phyloP scores from a whole-genome alignment of 2,113 vertebrate species.

The Rhineura floridana region DNA sequence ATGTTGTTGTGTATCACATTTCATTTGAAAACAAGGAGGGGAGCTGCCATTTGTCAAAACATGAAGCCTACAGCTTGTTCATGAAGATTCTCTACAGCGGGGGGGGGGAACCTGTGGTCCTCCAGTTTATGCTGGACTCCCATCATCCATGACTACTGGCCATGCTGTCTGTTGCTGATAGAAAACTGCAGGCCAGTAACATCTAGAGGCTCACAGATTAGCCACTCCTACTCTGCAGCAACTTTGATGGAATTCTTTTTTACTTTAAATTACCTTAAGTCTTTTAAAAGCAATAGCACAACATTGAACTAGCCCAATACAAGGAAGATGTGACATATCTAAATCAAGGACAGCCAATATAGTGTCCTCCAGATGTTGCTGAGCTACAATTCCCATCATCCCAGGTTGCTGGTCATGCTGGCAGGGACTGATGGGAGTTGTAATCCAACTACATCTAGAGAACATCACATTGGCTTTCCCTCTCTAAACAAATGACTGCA shows the following conservation, averaged over 20 bases:
- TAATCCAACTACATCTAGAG: neutral
- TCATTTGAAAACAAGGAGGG: conserved; percentile 53
- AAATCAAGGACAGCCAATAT: neutral
- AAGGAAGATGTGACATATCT: neutral
- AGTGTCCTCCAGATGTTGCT: neutral
- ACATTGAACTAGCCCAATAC: neutral
- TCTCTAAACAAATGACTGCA: neutral
- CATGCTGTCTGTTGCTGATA: neutral
- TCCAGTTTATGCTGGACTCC: neutral
- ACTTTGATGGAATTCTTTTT: neutral
- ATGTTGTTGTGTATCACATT: conserved; percentile 49
- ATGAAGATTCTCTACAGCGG: neutral
- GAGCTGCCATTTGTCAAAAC: neutral
- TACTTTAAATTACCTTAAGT: neutral
- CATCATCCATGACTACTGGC: neutral
- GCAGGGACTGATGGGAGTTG: too few relatives aligned
- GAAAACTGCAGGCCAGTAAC: too few relatives aligned
- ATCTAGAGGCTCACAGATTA: too few relatives aligned
- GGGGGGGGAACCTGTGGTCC: neutral
- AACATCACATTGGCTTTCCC: too few relatives aligned
- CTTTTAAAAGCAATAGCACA: neutral
- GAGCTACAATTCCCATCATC: too few relatives aligned
- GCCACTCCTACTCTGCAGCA: neutral
- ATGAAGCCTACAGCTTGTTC: neutral
- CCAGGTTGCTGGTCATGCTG: too few relatives aligned